Evolutionary conservation across 2,888 invertebrate species (phyloP).

Genomic region (Eilema caniola): DNA sequence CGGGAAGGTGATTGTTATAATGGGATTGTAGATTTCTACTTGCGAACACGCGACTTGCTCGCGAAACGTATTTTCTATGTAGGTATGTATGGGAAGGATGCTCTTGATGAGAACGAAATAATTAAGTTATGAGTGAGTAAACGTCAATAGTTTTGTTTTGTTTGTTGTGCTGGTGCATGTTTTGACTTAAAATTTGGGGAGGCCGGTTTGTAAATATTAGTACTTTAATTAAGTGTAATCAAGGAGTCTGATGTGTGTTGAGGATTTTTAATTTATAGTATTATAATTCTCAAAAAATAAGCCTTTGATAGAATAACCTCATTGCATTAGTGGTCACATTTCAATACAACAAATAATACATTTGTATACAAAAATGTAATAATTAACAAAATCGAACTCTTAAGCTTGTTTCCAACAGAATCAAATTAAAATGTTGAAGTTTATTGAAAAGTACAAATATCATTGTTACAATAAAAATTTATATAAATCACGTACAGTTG

Average conservation of each 20-base stretch:
- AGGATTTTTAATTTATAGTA: background rate
- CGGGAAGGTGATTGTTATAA: conserved; percentile 85
- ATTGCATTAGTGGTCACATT: background rate
- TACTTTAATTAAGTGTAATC: background rate
- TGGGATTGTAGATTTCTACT: conserved; percentile 76
- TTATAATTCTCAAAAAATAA: background rate
- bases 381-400: no score
- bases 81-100: conserved; percentile 25
- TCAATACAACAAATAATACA: background rate
- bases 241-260: background rate
- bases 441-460: no score
- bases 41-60: conserved; percentile 44
- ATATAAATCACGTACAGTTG: no score
- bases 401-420: no score
- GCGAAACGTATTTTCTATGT: conserved; percentile 29
- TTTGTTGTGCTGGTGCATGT: conserved; percentile 21
- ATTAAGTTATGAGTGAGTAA: conserved; percentile 45
- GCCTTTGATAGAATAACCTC: background rate
- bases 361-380: no score
- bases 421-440: no score
- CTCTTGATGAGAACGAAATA: conserved; percentile 42
- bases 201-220: conserved; percentile 6
- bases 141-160: conserved; percentile 33
- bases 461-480: no score
- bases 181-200: background rate